Evolutionary conservation across 2,113 vertebrate species (phyloP).

Genomic region (Pachycephala philippinensis): DNA sequence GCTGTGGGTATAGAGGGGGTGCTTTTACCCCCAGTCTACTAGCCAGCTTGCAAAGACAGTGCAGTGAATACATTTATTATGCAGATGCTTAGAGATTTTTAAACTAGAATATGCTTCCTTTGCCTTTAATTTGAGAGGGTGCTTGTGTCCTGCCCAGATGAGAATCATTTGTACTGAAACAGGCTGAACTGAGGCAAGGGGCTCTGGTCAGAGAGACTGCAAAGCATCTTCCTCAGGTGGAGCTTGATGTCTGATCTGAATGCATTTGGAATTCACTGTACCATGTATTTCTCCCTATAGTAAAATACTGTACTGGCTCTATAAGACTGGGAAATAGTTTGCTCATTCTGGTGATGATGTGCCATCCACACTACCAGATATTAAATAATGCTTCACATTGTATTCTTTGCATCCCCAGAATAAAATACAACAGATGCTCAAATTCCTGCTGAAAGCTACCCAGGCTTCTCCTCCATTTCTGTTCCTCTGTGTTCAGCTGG

Average conservation of each 20-base stretch:
- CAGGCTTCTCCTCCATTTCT: background rate
- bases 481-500: background rate
- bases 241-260: background rate
- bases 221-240: background rate
- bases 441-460: constrained; percentile 8
- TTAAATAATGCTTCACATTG: background rate
- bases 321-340: background rate
- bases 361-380: background rate
- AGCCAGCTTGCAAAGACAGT: background rate
- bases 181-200: background rate
- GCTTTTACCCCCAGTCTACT: background rate
- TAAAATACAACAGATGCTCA: background rate
- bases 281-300: background rate
- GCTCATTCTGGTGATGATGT: background rate
- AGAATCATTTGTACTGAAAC: background rate
- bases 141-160: background rate
- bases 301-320: background rate
- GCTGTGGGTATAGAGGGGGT: background rate
- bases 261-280: background rate
- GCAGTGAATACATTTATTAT: background rate
- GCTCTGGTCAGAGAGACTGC: background rate
- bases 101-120: background rate
- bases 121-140: background rate
- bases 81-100: background rate
- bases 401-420: background rate